These are phyloP conservation scores for Nemotelus pantherinus DNA, from an alignment of 2,888 invertebrate genomes.

Conservation along the genomic window DNA sequence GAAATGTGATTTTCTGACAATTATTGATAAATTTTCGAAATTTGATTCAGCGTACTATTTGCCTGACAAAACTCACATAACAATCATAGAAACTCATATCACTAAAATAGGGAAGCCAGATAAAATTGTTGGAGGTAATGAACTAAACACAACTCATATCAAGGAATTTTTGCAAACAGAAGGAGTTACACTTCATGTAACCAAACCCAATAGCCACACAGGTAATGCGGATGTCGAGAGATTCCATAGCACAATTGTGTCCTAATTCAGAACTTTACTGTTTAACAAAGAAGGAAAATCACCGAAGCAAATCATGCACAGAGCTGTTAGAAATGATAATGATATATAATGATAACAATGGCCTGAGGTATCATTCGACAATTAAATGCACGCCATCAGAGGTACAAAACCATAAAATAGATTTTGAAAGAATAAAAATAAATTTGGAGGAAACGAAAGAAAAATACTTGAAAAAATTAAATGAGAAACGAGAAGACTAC, in stretches of 20 bases:
- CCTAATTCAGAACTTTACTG: background rate
- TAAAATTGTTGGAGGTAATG: slow-evolving; percentile 2
- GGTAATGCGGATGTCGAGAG: background rate
- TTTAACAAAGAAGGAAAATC: background rate
- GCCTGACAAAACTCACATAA: slow-evolving; percentile 42
- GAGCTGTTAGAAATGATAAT: background rate
- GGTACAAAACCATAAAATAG: background rate
- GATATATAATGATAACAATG: too few relatives aligned
- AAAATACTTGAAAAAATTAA: background rate
- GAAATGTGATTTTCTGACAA: slow-evolving; percentile 39
- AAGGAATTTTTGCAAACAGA: background rate
- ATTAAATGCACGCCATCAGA: background rate
- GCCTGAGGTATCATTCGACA: background rate
- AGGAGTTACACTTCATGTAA: background rate
- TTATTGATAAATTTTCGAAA: slow-evolving; percentile 46
- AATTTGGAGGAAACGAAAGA: background rate
- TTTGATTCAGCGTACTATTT: slow-evolving; percentile 19
- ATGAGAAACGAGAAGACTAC: background rate
- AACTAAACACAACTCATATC: background rate
- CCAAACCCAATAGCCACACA: background rate
- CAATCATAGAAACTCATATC: slow-evolving; percentile 41
- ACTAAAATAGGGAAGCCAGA: background rate
- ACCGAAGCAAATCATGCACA: background rate
- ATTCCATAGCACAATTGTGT: background rate
- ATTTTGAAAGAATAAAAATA: background rate